phyloP scores from a whole-genome alignment of 2,113 vertebrate genomes.

The Phocoena phocoena region DNA sequence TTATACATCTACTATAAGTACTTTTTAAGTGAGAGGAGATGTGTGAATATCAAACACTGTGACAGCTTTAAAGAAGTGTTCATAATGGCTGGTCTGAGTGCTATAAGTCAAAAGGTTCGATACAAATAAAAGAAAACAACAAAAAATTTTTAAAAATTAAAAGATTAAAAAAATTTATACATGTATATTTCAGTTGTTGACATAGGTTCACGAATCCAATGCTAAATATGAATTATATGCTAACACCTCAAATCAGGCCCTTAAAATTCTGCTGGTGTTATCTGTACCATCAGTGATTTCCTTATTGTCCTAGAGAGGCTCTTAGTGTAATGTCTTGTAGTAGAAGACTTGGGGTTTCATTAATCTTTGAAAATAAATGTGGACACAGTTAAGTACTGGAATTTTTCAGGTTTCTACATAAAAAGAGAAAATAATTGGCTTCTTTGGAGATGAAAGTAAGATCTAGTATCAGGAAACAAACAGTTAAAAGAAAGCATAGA shows the following conservation, averaged over 20 bases:
- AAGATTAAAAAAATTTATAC: background rate
- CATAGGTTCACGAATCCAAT: background rate
- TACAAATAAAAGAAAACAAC: background rate
- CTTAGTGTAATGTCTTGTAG: background rate
- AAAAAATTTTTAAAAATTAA: background rate
- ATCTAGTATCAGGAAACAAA: background rate
- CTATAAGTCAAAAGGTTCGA: background rate
- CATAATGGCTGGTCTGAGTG: background rate
- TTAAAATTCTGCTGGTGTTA: background rate
- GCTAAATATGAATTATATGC: background rate
- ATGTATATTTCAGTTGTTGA: background rate
- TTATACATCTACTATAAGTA: background rate
- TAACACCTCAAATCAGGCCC: background rate
- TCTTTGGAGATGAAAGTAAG: background rate
- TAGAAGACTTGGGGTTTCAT: background rate
- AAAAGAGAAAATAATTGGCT: background rate
- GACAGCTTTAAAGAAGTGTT: conserved; percentile 1
- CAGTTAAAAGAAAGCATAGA: background rate
- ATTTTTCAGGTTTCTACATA: background rate
- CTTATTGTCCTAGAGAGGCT: background rate
- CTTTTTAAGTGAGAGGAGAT: background rate
- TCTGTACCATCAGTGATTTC: background rate
- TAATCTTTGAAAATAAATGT: conserved; percentile 28
- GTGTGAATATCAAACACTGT: background rate
- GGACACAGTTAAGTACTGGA: background rate